Evolutionary conservation across 2,113 vertebrate genomes (phyloP).

Genomic region (Clarias magur): DNA sequence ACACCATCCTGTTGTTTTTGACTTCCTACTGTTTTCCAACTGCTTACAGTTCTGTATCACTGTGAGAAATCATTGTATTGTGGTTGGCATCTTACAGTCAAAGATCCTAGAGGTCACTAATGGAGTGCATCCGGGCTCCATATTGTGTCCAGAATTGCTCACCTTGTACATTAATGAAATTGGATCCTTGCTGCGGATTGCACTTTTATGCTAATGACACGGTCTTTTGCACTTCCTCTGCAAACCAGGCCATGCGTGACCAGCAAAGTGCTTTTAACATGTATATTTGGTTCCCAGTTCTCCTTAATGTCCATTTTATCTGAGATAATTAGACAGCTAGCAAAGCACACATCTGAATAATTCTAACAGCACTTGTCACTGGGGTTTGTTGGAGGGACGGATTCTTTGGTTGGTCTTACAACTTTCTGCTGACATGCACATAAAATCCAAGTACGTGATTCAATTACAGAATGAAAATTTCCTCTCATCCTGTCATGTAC

Average conservation of each 20-base stretch:
- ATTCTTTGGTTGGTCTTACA: background rate
- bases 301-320: background rate
- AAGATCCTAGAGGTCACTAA: slow-evolving; percentile 35
- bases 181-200: slow-evolving; percentile 26
- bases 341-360: background rate
- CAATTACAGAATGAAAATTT: background rate
- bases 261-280: slow-evolving; percentile 27
- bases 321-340: background rate
- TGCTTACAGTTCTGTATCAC: slow-evolving; percentile 4
- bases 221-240: slow-evolving; percentile 27
- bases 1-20: background rate
- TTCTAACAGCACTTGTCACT: background rate
- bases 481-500: background rate
- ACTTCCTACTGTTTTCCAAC: background rate
- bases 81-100: background rate
- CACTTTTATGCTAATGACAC: slow-evolving; percentile 39
- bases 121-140: slow-evolving; percentile 30
- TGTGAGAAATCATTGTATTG: slow-evolving; percentile 7
- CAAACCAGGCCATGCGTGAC: slow-evolving; percentile 25
- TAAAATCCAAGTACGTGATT: background rate
- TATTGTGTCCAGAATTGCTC: slow-evolving; percentile 31
- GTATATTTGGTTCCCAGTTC: background rate
- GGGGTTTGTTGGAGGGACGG: no score
- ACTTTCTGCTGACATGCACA: background rate
- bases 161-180: slow-evolving; percentile 43